phyloP scores from a whole-genome alignment of 2,797 vertebrate species.

The Gymnothorax javanicus region DNA sequence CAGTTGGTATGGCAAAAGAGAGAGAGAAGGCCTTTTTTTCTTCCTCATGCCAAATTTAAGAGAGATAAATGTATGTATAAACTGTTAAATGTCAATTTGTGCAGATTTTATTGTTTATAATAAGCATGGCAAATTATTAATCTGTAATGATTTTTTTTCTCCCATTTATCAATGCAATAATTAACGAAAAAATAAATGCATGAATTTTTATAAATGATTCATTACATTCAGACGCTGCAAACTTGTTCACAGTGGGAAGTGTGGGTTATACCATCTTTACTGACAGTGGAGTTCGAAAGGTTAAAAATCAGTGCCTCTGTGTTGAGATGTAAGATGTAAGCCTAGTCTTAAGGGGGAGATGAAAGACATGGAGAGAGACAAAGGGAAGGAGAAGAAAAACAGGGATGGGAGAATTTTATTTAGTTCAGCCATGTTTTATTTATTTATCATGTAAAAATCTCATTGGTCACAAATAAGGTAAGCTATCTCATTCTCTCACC shows the following conservation, averaged over 20 bases:
- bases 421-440: neutral
- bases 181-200: constrained; percentile 77
- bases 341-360: neutral
- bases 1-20: neutral
- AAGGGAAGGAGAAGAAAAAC: neutral
- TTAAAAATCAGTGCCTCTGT: constrained; percentile 10
- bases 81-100: neutral
- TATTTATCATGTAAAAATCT: neutral
- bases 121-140: constrained; percentile 13
- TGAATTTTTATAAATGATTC: constrained; percentile 68
- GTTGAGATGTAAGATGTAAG: constrained; percentile 8
- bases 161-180: constrained; percentile 65
- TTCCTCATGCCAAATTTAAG: neutral
- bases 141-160: constrained; percentile 34
- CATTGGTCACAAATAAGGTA: no score
- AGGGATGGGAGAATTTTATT: neutral
- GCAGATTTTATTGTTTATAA: neutral
- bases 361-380: neutral
- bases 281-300: constrained; percentile 13
- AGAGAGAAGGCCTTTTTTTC: neutral
- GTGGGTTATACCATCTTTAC: constrained; percentile 9
- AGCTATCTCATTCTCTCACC: no score
- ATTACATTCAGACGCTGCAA: neutral
- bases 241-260: constrained; percentile 22
- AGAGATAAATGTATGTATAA: neutral